Evolutionary conservation across 2,888 invertebrate genomes (phyloP).

Genomic region (Hecatera dysodea): DNA sequence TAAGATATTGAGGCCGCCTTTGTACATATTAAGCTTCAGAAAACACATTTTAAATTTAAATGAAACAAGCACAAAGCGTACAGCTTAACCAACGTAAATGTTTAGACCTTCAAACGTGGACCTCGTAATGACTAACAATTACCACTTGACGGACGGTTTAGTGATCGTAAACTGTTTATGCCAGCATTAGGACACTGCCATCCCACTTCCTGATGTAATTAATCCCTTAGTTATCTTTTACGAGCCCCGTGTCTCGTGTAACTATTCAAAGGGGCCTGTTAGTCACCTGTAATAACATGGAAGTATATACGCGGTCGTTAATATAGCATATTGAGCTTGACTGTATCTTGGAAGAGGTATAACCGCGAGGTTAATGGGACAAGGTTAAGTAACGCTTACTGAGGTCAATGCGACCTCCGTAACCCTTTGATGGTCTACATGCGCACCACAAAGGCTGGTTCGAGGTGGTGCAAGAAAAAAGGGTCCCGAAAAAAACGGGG

Average conservation of each 20-base stretch:
- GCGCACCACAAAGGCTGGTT: too few relatives aligned
- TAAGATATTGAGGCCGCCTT: too few relatives aligned
- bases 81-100: not conserved
- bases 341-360: too few relatives aligned
- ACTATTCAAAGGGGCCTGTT: conserved; percentile 36
- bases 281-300: conserved; percentile 32
- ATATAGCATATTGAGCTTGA: not conserved
- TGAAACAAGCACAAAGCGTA: not conserved
- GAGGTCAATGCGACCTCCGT: too few relatives aligned
- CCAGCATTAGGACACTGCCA: conserved; percentile 6
- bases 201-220: conserved; percentile 29
- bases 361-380: too few relatives aligned
- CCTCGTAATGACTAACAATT: conserved; percentile 11
- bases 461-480: too few relatives aligned
- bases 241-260: conserved; percentile 19
- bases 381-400: too few relatives aligned
- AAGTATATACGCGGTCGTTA: conserved; percentile 9
- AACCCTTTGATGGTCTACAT: too few relatives aligned
- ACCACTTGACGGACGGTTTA: conserved; percentile 28
- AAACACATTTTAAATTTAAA: not conserved
- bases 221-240: conserved; percentile 47
- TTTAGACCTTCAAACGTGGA: not conserved
- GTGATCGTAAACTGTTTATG: conserved; percentile 52
- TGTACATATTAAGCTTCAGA: too few relatives aligned
- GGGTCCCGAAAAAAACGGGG: too few relatives aligned